A percentile compares a stretch with the other conserved stretches of the same genome.
phyloP scores from a whole-genome alignment of 1,140 invertebrate genomes.

The Potamilus streckersoni region DNA sequence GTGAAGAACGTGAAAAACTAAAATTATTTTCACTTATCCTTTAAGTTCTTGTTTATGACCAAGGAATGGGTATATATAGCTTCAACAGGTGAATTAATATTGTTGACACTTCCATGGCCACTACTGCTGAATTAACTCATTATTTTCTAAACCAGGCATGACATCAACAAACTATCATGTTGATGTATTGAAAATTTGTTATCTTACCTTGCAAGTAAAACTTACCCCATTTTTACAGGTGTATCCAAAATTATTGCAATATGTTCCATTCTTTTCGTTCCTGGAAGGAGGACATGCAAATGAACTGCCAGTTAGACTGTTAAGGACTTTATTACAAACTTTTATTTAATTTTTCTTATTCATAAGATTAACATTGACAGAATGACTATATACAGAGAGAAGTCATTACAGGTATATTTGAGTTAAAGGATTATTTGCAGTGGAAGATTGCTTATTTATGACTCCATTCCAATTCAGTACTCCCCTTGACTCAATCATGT shows the following conservation, averaged over 20 bases:
- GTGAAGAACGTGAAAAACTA: too few species aligned
- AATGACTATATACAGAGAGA: too few species aligned
- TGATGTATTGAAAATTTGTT: not conserved
- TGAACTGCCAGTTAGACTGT: constrained; percentile 58
- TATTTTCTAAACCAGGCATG: not conserved
- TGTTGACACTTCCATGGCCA: not conserved
- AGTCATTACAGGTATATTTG: too few species aligned
- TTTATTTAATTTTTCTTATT: not conserved
- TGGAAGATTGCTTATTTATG: too few species aligned
- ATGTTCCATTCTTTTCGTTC: constrained; percentile 82
- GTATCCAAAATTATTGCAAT: constrained; percentile 69
- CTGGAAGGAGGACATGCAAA: constrained; percentile 83
- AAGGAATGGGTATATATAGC: too few species aligned
- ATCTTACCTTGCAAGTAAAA: constrained; percentile 7
- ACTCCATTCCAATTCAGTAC: too few species aligned
- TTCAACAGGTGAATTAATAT: too few species aligned
- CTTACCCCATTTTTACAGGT: constrained; percentile 84
- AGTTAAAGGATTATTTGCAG: too few species aligned
- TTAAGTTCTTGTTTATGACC: too few species aligned
- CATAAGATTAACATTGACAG: too few species aligned
- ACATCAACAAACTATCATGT: not conserved
- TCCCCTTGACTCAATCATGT: too few species aligned
- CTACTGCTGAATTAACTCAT: not conserved
- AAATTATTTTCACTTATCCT: too few species aligned
- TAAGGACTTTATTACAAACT: constrained; percentile 40